These are phyloP conservation scores for Aurelia coerulea DNA, from an alignment of 30 jellyfish, hydroid and myxozoan genomes.

Conservation along the genomic window DNA sequence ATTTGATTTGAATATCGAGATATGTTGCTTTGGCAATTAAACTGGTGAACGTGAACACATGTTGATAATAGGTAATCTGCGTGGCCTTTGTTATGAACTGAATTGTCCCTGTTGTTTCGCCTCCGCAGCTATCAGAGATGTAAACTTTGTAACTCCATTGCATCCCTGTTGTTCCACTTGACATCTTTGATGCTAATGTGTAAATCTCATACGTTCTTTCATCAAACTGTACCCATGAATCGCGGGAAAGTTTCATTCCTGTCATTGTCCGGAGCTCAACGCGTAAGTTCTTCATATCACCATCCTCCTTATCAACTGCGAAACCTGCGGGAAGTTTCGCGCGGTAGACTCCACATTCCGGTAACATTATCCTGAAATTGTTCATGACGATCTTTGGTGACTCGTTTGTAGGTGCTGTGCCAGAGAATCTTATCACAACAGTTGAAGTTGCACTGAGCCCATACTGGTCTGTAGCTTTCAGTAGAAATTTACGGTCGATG, in stretches of 20 bases:
- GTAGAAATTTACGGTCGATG: constrained; percentile 52
- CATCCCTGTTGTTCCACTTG: constrained; percentile 2
- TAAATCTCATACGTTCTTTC: constrained; percentile 60
- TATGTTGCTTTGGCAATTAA: constrained; percentile 14
- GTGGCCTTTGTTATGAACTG: constrained; percentile 29
- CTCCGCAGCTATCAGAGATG: constrained; percentile 70
- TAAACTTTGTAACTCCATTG: constrained; percentile 26
- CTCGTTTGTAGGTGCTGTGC: constrained; percentile 58
- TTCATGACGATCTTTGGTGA: constrained; percentile 45
- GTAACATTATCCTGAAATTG: constrained; percentile 59
- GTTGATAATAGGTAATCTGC: constrained; percentile 30
- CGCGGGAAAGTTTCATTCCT: constrained; percentile 57
- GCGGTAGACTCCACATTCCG: constrained; percentile 79
- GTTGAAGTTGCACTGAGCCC: constrained; percentile 70
- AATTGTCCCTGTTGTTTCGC: constrained; percentile 52
- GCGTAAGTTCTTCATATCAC: constrained; percentile 35
- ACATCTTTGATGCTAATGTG: constrained; percentile 70
- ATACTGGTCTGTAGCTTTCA: constrained; percentile 77
- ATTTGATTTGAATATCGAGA: constrained; percentile 67
- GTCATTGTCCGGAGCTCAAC: constrained; percentile 47
- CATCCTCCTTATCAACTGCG: constrained; percentile 71
- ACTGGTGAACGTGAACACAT: constrained; percentile 61
- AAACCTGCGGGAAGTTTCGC: constrained; percentile 57
- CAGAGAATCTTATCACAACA: constrained; percentile 51
- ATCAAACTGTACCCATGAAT: constrained; percentile 88